A percentile compares a stretch with the other conserved stretches of the same genome.
Evolutionary conservation across 1,140 invertebrate species (phyloP).

Genomic region (Anastrepha obliqua): DNA sequence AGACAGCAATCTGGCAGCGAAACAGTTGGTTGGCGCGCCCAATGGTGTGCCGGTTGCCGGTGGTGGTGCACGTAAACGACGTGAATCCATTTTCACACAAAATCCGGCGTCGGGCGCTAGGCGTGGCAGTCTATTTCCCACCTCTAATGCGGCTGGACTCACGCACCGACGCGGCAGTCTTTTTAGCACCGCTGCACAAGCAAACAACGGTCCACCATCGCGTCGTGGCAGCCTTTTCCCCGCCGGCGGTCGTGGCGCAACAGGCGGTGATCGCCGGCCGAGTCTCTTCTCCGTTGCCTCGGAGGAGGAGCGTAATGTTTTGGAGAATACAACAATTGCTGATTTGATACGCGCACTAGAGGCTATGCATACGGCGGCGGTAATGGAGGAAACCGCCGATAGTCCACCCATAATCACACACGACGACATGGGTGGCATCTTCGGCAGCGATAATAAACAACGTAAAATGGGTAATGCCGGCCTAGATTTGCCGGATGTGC

Average conservation of each 20-base stretch:
- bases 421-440: conserved; percentile 20
- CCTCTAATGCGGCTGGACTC: conserved; percentile 58
- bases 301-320: conserved; percentile 77
- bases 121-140: conserved; percentile 68
- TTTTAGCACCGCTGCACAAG: conserved; percentile 62
- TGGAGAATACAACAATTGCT: conserved; percentile 85
- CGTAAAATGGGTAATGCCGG: conserved; percentile 78
- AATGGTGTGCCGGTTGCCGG: conserved; percentile 29
- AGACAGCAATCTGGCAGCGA: conserved; percentile 59
- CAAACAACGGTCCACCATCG: background rate
- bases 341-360: conserved; percentile 84
- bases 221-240: conserved; percentile 56
- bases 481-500: conserved; percentile 73
- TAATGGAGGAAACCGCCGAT: conserved; percentile 66
- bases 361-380: conserved; percentile 76
- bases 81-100: conserved; percentile 69
- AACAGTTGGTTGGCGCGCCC: background rate
- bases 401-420: conserved; percentile 55
- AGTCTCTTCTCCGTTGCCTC: conserved; percentile 77
- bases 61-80: conserved; percentile 61
- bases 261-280: conserved; percentile 69
- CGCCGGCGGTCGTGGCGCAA: conserved; percentile 54
- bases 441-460: conserved; percentile 63
- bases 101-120: conserved; percentile 64
- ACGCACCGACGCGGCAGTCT: conserved; percentile 75